Percentiles rank a stretch among this genome's conserved stretches.
These are phyloP conservation scores for Halocynthia roretzi DNA, from an alignment of 23 tunicate species.

Conservation along the genomic window DNA sequence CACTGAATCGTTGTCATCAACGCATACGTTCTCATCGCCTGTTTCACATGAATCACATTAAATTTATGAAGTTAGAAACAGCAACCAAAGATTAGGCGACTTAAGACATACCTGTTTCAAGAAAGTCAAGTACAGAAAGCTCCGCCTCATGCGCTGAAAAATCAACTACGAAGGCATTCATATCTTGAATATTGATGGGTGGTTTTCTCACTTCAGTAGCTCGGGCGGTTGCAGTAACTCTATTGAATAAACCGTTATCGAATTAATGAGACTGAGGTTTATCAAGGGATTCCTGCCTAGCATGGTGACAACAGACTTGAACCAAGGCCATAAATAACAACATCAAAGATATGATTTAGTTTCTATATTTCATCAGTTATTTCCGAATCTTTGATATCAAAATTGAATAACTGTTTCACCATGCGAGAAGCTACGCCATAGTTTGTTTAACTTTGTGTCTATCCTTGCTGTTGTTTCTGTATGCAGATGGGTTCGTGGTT, in stretches of 20 bases:
- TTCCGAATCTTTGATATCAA: too few species aligned
- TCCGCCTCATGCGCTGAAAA: constrained; percentile 34
- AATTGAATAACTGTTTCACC: too few species aligned
- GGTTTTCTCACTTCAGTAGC: constrained; percentile 75
- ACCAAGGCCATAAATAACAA: too few species aligned
- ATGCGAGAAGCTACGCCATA: too few species aligned
- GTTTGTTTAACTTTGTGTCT: not conserved
- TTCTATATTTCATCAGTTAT: too few species aligned
- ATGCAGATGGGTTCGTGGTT: not conserved
- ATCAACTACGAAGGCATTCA: constrained; percentile 54
- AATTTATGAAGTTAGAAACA: too few species aligned
- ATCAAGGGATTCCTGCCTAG: not conserved
- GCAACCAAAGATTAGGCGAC: not conserved
- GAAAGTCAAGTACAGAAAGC: constrained; percentile 40
- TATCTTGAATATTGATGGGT: constrained; percentile 53
- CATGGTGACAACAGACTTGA: not conserved
- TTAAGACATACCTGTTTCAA: not conserved
- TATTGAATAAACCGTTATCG: not conserved
- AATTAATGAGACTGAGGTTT: not conserved
- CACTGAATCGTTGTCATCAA: not conserved
- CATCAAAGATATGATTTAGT: too few species aligned
- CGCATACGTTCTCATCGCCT: not conserved
- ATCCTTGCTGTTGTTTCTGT: constrained; percentile 1
- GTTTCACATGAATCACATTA: too few species aligned
- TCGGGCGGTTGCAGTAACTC: constrained; percentile 37